Base-by-base conservation (phyloP, 2,888 invertebrate species). In the Ichneumon xanthorius region DNA sequence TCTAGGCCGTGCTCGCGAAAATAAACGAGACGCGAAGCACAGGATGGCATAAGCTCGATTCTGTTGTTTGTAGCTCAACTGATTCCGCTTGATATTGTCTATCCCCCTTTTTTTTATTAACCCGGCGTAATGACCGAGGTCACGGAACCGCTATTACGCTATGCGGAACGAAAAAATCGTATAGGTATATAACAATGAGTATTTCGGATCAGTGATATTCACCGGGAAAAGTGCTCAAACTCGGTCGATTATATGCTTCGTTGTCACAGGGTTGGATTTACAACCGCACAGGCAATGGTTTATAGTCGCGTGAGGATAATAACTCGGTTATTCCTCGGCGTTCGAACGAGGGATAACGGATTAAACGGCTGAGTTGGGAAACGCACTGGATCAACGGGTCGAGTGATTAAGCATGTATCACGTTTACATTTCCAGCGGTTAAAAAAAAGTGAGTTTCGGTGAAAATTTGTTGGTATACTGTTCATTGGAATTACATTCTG, bases 1-100 rank as follows among this genome's bases (percentile, higher is more conserved):
- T 85, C 80, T 86, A 81, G 80, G 83, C 76, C 79, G 77, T 65
- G 26, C 16, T 68, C 37, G 67, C 81, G 73, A 83, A 86, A 87
- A 86, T 87, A 86, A 61, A 67, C 67, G 76, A 40, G 65, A 50
- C 33, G 26, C 63, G 45, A 40, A 22, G 22, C 4, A 9, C 22
- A 14, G 53, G 26, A 63, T 30, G 63, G 30, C 33, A 63, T n/a
- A 63, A 16, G 63, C 16, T 33, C 53, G 61, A 61, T 26, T 61
- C 40, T 16, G 22, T 11, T 30, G 48, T 77, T 70, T 71, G n/a
- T 4, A 68, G 37, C 78, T 83, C 14, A n/a, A 55, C 63, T n/a
- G 50, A 50, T 45, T 53, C 33, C 40, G 19, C 22, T 58, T 50
- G 30, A 22, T 48, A 53, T 45, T 61, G 53, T 80, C 63, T 33